These are phyloP conservation scores for Drosophila simulans DNA, from an alignment of 1,140 invertebrate species.

Conservation along the genomic window DNA sequence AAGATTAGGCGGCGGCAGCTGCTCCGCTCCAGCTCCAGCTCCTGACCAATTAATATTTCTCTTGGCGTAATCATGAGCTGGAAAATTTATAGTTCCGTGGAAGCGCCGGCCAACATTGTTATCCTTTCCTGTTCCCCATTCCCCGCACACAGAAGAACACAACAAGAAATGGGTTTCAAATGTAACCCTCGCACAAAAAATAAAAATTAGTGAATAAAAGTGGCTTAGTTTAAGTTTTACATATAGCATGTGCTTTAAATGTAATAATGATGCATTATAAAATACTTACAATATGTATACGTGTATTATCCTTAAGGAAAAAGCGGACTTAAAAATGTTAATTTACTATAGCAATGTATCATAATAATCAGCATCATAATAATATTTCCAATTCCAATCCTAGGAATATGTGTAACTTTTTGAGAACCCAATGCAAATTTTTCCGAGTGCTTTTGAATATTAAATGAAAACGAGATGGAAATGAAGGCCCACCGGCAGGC, in stretches of 20 bases:
- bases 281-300: no score
- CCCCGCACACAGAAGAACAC: conserved; percentile 2
- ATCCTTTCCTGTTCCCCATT: conserved; percentile 60
- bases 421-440: neutral
- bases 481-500: conserved; percentile 32
- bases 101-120: conserved; percentile 57
- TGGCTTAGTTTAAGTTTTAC: no score
- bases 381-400: no score
- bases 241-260: no score
- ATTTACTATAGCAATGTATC: no score
- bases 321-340: no score
- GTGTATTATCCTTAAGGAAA: no score
- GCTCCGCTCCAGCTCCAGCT: conserved; percentile 19
- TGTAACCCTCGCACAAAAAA: neutral
- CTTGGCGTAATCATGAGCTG: conserved; percentile 42
- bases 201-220: no score
- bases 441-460: conserved; percentile 24
- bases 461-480: conserved; percentile 20
- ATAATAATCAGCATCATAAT: no score
- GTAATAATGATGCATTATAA: no score
- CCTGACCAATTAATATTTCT: conserved; percentile 51
- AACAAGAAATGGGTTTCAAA: neutral
- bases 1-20: conserved; percentile 69
- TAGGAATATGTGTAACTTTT: no score
- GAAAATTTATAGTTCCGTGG: conserved; percentile 69